Evolutionary conservation across 2,888 invertebrate species (phyloP).

Genomic region (Caenorhabditis virilis): DNA sequence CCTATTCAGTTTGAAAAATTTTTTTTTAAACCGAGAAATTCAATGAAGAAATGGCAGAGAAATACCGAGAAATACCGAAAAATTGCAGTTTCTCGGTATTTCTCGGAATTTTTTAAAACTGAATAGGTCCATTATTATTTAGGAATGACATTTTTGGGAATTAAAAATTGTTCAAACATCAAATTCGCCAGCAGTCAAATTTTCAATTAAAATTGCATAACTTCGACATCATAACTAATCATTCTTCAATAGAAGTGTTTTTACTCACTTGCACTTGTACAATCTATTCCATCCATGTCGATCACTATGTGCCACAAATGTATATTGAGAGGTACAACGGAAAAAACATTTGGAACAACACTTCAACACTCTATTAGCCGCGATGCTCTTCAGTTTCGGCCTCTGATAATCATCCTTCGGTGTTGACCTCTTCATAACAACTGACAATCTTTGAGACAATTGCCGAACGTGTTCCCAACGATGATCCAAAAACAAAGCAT

Average conservation of each 20-base stretch:
- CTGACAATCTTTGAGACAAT: conserved; percentile 47
- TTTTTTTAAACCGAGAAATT: too few species aligned
- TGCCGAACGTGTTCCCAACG: conserved; percentile 43
- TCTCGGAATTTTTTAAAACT: neutral
- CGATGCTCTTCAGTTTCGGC: conserved; percentile 17
- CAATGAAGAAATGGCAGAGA: too few species aligned
- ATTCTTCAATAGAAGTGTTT: neutral
- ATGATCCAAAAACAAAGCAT: conserved; percentile 42
- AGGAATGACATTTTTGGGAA: neutral
- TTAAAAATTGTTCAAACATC: neutral
- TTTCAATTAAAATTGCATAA: conserved; percentile 2
- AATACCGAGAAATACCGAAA: too few species aligned
- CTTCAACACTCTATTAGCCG: conserved; percentile 8
- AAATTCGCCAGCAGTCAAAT: conserved; percentile 23
- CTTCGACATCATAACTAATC: neutral
- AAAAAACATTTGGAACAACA: conserved; percentile 46
- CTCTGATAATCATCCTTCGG: conserved; percentile 36
- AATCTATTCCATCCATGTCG: conserved; percentile 41
- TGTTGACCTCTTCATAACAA: conserved; percentile 47
- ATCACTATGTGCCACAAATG: conserved; percentile 50
- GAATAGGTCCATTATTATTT: neutral
- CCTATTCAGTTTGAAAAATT: too few species aligned
- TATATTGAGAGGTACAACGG: conserved; percentile 41
- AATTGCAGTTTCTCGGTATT: too few species aligned
- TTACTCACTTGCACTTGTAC: conserved; percentile 24